Percentiles rank a stretch among this genome's conserved stretches.
Conservation (phyloP, 2,113 vertebrate genomes). For the Triplophysa dalaica region DNA sequence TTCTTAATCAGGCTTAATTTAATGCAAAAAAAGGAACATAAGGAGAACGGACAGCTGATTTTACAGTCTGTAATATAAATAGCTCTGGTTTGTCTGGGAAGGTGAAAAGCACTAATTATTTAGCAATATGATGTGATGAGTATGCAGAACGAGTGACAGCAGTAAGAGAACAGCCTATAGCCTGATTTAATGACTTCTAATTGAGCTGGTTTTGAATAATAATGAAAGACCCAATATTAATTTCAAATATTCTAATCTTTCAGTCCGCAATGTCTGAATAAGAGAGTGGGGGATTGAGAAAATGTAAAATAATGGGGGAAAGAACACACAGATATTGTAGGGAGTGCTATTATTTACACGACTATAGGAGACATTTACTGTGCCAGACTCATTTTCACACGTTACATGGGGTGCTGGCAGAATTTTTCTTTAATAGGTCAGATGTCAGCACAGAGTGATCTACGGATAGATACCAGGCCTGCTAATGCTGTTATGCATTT, state of each 20-base stretch:
- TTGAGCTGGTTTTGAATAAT: slow-evolving; percentile 73
- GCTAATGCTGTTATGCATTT: slow-evolving; percentile 70
- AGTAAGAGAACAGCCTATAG: slow-evolving; percentile 69
- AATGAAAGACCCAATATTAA: slow-evolving; percentile 57
- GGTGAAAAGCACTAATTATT: slow-evolving; percentile 70
- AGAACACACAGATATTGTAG: neutral
- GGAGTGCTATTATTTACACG: neutral
- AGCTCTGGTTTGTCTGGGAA: neutral
- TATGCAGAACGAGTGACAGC: slow-evolving; percentile 70
- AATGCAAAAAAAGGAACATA: slow-evolving; percentile 2
- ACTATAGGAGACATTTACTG: neutral
- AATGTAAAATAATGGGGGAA: neutral
- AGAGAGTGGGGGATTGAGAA: neutral
- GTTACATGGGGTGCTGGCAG: slow-evolving; percentile 58
- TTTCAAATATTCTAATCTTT: slow-evolving; percentile 35
- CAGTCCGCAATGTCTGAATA: neutral
- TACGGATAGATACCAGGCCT: slow-evolving; percentile 63
- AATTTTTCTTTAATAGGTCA: slow-evolving; percentile 68
- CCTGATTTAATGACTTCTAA: slow-evolving; percentile 73
- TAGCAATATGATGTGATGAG: slow-evolving; percentile 62
- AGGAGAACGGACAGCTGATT: neutral
- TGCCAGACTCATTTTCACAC: slow-evolving; percentile 16
- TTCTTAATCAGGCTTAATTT: neutral
- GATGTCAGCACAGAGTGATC: slow-evolving; percentile 73
- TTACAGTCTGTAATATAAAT: neutral